Percentiles rank a stretch among this genome's conserved stretches.
Conservation (phyloP, 2,797 vertebrate genomes). For the Dryobates pubescens region DNA sequence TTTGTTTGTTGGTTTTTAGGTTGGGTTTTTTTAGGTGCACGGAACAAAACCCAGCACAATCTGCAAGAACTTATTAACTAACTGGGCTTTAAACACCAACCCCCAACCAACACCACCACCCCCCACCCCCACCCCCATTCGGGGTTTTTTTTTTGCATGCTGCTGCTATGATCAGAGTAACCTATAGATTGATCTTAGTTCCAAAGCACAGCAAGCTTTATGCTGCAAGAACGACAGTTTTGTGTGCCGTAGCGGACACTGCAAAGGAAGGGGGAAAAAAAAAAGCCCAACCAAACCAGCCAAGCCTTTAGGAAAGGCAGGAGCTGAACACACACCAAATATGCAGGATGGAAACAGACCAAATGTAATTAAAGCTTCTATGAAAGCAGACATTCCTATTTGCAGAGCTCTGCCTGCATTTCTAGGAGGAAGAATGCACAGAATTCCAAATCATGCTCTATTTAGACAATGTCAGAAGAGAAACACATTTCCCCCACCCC, state of each 20-base stretch:
- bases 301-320: constrained; percentile 23
- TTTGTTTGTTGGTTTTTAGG: neutral
- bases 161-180: neutral
- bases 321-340: constrained; percentile 39
- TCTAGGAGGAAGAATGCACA: constrained; percentile 35
- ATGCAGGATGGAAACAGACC: constrained; percentile 31
- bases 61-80: constrained; percentile 29
- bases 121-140: no score
- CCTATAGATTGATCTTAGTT: constrained; percentile 9
- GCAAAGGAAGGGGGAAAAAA: neutral
- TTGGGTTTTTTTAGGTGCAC: neutral
- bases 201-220: constrained; percentile 30
- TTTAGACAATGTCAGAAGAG: constrained; percentile 49
- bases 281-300: neutral
- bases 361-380: constrained; percentile 50
- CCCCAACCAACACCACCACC: no score
- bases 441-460: constrained; percentile 53
- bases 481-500: neutral
- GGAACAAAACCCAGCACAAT: neutral
- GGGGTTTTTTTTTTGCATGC: neutral
- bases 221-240: constrained; percentile 22
- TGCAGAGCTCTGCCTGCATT: constrained; percentile 54
- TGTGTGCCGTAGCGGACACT: neutral
- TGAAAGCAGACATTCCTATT: constrained; percentile 46
- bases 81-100: neutral